These are phyloP conservation scores for Bufo bufo DNA, from an alignment of 2,113 vertebrate species.

Conservation along the genomic window DNA sequence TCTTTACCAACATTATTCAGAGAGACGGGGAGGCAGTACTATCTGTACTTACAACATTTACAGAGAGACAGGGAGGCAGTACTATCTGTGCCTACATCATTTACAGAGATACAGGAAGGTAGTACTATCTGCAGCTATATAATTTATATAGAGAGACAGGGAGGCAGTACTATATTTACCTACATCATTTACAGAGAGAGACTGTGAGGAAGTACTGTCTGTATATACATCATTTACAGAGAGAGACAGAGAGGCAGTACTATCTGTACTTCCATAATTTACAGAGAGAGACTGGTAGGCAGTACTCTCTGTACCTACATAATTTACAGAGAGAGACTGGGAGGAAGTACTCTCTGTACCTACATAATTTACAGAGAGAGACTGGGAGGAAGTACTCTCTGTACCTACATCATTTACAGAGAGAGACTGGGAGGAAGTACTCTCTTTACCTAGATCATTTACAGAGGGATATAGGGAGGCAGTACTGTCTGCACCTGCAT, in stretches of 20 bases:
- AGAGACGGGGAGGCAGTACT: background rate
- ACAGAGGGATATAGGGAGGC: background rate
- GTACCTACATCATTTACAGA: no score
- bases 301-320: background rate
- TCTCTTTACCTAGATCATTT: background rate
- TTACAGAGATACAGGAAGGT: background rate
- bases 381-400: background rate
- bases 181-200: background rate
- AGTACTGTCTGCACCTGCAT: background rate
- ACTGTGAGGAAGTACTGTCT: background rate
- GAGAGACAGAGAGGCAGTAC: no score
- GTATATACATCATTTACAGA: background rate
- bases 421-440: background rate
- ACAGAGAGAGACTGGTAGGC: background rate
- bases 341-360: background rate
- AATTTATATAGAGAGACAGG: no score
- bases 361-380: background rate
- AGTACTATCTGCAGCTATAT: no score
- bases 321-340: background rate
- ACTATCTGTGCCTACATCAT: no score
- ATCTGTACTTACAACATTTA: background rate
- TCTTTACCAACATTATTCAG: background rate
- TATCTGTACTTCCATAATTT: no score
- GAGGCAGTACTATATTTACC: background rate
- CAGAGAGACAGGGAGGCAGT: no score